A percentile compares a stretch with the other conserved stretches of the same genome.
These are phyloP conservation scores for Anoplophora glabripennis DNA, from an alignment of 1,140 invertebrate genomes.

Conservation along the genomic window DNA sequence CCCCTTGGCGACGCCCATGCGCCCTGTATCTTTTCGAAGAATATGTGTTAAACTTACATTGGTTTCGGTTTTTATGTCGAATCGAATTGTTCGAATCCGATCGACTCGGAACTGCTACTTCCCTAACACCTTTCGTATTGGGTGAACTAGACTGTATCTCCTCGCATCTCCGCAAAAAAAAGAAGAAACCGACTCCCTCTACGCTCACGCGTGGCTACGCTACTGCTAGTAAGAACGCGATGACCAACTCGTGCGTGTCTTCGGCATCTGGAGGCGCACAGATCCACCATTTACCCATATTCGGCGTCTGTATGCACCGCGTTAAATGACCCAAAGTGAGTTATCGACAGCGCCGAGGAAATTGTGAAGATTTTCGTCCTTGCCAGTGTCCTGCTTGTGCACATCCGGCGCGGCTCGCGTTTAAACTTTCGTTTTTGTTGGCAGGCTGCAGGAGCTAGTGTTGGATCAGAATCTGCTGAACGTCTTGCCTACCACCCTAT, in stretches of 20 bases:
- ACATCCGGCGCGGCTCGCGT: constrained; percentile 40
- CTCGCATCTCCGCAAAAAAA: too few relatives aligned
- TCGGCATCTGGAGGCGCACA: neutral
- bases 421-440: constrained; percentile 45
- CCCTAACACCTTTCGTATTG: too few relatives aligned
- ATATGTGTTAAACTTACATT: too few relatives aligned
- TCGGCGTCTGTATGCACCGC: neutral
- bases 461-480: constrained; percentile 67
- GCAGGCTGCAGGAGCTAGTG: constrained; percentile 66
- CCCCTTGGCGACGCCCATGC: too few relatives aligned
- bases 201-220: neutral
- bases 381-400: constrained; percentile 44
- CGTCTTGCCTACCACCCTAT: constrained; percentile 59
- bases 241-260: constrained; percentile 25
- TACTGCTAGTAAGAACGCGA: constrained; percentile 9
- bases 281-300: constrained; percentile 1
- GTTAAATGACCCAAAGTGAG: too few relatives aligned
- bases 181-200: too few relatives aligned
- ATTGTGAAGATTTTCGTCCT: constrained; percentile 29
- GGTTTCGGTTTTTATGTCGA: too few relatives aligned
- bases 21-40: too few relatives aligned
- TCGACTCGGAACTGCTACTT: too few relatives aligned
- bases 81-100: too few relatives aligned
- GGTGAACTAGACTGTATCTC: too few relatives aligned
- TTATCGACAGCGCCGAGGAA: constrained; percentile 1